phyloP scores from a whole-genome alignment of 2,113 vertebrate genomes.

The Nycticryphes semicollaris region DNA sequence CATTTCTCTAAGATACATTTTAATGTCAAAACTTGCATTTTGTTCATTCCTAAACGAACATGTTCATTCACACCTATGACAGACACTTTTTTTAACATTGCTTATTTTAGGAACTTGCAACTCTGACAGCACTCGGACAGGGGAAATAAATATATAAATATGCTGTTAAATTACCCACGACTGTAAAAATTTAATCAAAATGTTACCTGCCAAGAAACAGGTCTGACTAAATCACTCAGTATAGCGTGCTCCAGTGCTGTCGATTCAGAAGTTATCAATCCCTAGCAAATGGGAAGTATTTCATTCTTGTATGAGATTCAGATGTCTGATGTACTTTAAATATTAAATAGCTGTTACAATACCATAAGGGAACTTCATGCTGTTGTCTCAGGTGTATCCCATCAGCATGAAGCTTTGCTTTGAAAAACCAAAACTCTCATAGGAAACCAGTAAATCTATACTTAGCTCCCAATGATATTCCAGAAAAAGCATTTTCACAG shows the following conservation, averaged over 20 bases:
- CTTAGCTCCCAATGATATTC: background rate
- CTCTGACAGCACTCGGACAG: background rate
- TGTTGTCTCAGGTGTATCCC: fast-evolving
- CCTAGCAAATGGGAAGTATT: background rate
- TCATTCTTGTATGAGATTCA: background rate
- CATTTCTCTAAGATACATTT: background rate
- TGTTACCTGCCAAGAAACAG: background rate
- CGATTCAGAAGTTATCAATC: background rate
- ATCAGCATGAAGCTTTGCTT: background rate
- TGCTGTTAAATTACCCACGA: background rate
- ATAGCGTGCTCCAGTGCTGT: background rate
- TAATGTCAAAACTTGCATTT: background rate
- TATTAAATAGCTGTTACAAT: background rate
- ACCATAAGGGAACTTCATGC: background rate
- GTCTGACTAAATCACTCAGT: background rate
- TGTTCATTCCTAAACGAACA: background rate
- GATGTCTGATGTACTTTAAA: background rate
- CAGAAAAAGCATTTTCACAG: background rate
- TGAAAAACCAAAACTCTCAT: background rate
- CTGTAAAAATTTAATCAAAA: background rate
- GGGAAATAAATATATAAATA: background rate
- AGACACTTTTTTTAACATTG: background rate
- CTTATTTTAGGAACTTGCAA: background rate
- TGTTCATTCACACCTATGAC: background rate
- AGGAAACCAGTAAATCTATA: background rate